Evolutionary conservation across 1,140 invertebrate genomes (phyloP).

Genomic region (Philotrypesis tridentata): DNA sequence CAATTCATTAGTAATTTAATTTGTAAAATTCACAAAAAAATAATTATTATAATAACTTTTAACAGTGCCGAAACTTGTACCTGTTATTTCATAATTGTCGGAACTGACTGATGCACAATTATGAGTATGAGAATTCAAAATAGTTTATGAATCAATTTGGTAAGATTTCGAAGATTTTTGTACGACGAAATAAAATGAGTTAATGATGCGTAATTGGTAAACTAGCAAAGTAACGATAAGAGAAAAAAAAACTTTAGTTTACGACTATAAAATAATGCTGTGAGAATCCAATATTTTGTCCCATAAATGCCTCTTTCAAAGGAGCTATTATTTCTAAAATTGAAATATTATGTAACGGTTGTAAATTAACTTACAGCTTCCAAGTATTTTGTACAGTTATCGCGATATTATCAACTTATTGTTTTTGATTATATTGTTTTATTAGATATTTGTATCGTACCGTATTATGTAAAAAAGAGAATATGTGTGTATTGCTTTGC

Average conservation of each 20-base stretch:
- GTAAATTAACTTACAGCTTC: slow-evolving; percentile 17
- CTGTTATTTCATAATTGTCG: neutral
- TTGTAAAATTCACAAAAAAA: neutral
- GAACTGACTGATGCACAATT: slow-evolving; percentile 23
- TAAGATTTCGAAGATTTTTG: neutral
- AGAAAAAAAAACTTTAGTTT: neutral
- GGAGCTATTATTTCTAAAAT: slow-evolving; percentile 5
- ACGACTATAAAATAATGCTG: slow-evolving; percentile 16
- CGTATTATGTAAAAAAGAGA: slow-evolving; percentile 12
- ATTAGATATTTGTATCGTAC: slow-evolving; percentile 28
- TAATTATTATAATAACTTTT: neutral
- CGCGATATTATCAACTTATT: slow-evolving; percentile 17
- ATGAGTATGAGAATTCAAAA: neutral
- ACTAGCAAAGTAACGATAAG: neutral
- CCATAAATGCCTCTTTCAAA: slow-evolving; percentile 14
- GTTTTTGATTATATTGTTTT: slow-evolving; percentile 49
- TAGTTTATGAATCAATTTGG: neutral
- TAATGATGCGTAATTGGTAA: neutral
- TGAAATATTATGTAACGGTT: neutral
- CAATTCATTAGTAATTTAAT: neutral
- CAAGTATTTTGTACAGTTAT: slow-evolving; percentile 36
- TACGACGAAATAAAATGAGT: neutral
- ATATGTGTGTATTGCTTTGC: slow-evolving; percentile 30
- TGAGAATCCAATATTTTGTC: neutral
- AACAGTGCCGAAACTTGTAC: neutral